These are phyloP conservation scores for Bradypodion ventrale DNA, from an alignment of 2,797 vertebrate species.

Conservation along the genomic window DNA sequence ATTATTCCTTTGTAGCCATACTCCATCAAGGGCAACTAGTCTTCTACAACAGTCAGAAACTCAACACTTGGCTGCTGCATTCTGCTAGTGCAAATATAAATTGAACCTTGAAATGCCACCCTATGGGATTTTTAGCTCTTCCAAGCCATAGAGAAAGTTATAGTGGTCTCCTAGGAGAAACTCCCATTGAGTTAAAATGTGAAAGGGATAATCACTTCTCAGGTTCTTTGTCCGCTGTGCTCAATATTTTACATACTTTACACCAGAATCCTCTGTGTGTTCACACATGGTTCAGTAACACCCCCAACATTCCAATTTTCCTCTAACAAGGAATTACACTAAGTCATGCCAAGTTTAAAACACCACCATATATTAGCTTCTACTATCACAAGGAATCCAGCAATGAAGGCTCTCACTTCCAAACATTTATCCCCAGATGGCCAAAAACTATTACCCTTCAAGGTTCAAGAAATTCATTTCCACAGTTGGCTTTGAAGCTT, in stretches of 20 bases:
- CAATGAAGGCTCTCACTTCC: constrained; percentile 31
- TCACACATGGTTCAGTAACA: not conserved
- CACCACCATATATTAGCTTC: constrained; percentile 33
- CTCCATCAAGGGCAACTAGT: too few relatives aligned
- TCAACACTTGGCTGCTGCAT: too few relatives aligned
- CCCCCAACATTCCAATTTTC: not conserved
- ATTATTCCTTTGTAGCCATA: too few relatives aligned
- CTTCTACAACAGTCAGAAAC: too few relatives aligned
- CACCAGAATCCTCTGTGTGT: not conserved
- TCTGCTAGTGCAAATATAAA: too few relatives aligned
- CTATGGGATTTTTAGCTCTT: not conserved
- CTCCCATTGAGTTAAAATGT: not conserved
- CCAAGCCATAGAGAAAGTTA: not conserved
- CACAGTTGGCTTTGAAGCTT: constrained; percentile 49
- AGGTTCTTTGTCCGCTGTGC: not conserved
- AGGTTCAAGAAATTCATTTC: constrained; percentile 59
- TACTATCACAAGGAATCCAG: constrained; percentile 58
- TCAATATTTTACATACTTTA: not conserved
- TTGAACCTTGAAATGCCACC: too few relatives aligned
- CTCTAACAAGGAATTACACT: not conserved
- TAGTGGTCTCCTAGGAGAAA: not conserved
- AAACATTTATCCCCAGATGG: constrained; percentile 42
- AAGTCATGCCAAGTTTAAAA: constrained; percentile 20
- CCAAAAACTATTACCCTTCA: constrained; percentile 61
- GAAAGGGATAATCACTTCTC: not conserved